Evolutionary conservation across 1,140 invertebrate genomes (phyloP).

Genomic region (Archivesica marissinica): DNA sequence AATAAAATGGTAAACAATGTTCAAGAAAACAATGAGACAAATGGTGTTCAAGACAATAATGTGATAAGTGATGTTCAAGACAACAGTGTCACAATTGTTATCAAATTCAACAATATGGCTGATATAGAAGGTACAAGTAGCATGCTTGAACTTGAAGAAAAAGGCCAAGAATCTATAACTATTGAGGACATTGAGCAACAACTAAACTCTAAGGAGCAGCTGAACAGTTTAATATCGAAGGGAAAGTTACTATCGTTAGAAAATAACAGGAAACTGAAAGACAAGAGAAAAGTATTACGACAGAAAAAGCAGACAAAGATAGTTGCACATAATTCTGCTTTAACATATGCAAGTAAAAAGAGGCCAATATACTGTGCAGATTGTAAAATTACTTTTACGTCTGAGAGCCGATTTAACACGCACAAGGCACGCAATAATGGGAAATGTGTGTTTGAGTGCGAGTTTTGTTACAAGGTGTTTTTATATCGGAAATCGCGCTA

Average conservation of each 20-base stretch:
- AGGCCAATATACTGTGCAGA: conserved; percentile 21
- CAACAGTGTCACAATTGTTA: neutral
- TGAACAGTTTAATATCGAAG: conserved; percentile 3
- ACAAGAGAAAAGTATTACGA: neutral
- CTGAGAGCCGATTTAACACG: neutral
- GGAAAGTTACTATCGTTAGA: conserved; percentile 29
- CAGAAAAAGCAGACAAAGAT: neutral
- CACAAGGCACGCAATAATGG: conserved; percentile 29
- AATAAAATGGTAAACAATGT: neutral
- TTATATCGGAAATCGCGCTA: conserved; percentile 18
- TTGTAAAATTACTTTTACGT: conserved; percentile 40
- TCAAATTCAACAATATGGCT: neutral
- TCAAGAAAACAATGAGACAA: neutral
- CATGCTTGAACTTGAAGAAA: neutral
- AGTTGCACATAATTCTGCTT: too few species aligned
- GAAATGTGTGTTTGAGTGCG: conserved; percentile 40
- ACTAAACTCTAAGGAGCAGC: neutral
- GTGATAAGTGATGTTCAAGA: neutral
- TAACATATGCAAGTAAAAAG: neutral
- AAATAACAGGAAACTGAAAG: neutral
- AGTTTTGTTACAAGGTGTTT: conserved; percentile 41
- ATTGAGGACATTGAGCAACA: too few species aligned
- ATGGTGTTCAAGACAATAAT: neutral
- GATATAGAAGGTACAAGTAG: neutral
- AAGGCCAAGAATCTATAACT: neutral